These are phyloP conservation scores for Numenius phaeopus DNA, from an alignment of 2,797 vertebrate species.

Conservation along the genomic window DNA sequence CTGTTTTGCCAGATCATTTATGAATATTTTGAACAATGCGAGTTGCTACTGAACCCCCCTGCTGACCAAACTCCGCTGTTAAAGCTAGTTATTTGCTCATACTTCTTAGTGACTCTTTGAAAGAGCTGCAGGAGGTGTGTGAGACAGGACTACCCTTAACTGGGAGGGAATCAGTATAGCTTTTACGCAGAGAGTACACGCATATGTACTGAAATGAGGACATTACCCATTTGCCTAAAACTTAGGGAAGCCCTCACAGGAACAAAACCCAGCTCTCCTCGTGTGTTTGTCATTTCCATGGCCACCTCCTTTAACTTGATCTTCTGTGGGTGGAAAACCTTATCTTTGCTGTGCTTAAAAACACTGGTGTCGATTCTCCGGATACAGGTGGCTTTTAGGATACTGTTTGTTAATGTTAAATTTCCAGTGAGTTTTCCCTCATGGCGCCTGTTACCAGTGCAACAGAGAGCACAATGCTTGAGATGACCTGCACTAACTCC, in stretches of 20 bases:
- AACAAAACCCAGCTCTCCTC: neutral
- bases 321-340: neutral
- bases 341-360: neutral
- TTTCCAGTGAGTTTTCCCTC: neutral
- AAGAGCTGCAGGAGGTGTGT: neutral
- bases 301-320: neutral
- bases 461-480: neutral
- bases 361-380: neutral
- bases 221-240: neutral
- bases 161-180: neutral
- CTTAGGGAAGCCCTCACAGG: neutral
- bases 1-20: neutral
- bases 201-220: neutral
- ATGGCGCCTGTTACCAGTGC: neutral
- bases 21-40: neutral
- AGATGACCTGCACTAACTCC: neutral
- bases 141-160: neutral
- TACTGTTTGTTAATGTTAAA: neutral
- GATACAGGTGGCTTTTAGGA: neutral
- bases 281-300: neutral
- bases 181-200: accelerated
- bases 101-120: neutral
- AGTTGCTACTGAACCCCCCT: neutral
- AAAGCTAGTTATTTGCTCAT: neutral
- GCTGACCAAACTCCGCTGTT: neutral